Conservation (phyloP, 2,797 vertebrate species). For the Pantherophis alleghaniensis region DNA sequence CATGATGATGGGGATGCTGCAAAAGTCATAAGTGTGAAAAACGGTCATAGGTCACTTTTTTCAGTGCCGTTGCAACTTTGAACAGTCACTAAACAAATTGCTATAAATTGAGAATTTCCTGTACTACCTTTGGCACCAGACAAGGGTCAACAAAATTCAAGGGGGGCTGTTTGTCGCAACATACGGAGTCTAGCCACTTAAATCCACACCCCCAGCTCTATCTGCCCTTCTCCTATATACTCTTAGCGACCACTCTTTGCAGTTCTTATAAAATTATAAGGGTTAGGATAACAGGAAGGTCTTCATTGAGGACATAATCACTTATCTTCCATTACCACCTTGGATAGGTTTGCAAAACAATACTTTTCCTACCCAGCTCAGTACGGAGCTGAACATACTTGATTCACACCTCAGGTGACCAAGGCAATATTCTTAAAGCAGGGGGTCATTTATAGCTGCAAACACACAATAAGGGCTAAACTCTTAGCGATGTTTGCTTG, state of each 20-base stretch:
- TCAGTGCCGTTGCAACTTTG: not conserved
- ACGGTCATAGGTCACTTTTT: not conserved
- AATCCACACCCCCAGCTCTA: not conserved
- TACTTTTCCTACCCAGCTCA: constrained; percentile 29
- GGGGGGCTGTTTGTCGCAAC: not conserved
- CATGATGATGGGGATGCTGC: not conserved
- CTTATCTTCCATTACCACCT: not conserved
- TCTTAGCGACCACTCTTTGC: not conserved
- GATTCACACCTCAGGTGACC: constrained; percentile 50
- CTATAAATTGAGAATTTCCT: not conserved
- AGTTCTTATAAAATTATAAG: not conserved
- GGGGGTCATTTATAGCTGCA: constrained; percentile 60
- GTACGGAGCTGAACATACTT: constrained; percentile 48
- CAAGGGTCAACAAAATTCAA: not conserved
- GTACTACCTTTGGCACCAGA: not conserved
- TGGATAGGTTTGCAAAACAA: not conserved
- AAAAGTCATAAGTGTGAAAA: not conserved
- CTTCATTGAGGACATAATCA: not conserved
- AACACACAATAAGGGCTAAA: constrained; percentile 44
- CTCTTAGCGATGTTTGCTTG: constrained; percentile 65
- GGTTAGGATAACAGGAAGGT: no score
- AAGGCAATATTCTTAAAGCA: constrained; percentile 53
- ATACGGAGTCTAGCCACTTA: not conserved
- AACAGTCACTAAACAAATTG: not conserved
- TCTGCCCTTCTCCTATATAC: not conserved